These are phyloP conservation scores for Drosophila parthenogenetica DNA, from an alignment of 2,888 invertebrate genomes.

Conservation along the genomic window DNA sequence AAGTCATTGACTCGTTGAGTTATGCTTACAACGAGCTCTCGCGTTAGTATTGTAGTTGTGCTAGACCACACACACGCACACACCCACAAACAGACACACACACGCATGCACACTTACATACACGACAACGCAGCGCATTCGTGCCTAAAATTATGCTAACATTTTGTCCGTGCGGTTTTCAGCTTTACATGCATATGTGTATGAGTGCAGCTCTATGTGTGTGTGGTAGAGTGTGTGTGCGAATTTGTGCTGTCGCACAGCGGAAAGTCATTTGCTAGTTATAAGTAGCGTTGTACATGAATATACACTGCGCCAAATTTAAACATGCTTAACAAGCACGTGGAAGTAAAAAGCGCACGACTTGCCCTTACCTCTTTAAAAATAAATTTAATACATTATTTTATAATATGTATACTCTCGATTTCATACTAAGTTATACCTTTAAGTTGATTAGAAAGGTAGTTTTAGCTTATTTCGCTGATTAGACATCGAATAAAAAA, in stretches of 20 bases:
- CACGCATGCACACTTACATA: constrained; percentile 29
- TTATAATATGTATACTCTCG: too few species aligned
- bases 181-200: constrained; percentile 35
- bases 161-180: constrained; percentile 67
- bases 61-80: constrained; percentile 32
- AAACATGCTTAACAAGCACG: constrained; percentile 15
- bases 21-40: constrained; percentile 73
- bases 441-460: too few species aligned
- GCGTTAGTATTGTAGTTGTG: constrained; percentile 62
- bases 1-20: constrained; percentile 84
- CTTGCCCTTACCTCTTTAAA: background rate
- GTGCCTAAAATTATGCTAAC: constrained; percentile 78
- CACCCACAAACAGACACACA: constrained; percentile 30
- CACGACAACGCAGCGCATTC: constrained; percentile 60
- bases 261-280: constrained; percentile 49
- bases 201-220: constrained; percentile 11
- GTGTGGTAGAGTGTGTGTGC: constrained; percentile 13
- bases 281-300: constrained; percentile 40
- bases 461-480: too few species aligned
- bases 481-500: too few species aligned
- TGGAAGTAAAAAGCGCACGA: background rate
- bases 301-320: constrained; percentile 48
- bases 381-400: too few species aligned
- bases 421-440: too few species aligned
- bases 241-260: constrained; percentile 51